Evolutionary conservation across 2,888 invertebrate genomes (phyloP).

Genomic region (Laspeyria flexula): DNA sequence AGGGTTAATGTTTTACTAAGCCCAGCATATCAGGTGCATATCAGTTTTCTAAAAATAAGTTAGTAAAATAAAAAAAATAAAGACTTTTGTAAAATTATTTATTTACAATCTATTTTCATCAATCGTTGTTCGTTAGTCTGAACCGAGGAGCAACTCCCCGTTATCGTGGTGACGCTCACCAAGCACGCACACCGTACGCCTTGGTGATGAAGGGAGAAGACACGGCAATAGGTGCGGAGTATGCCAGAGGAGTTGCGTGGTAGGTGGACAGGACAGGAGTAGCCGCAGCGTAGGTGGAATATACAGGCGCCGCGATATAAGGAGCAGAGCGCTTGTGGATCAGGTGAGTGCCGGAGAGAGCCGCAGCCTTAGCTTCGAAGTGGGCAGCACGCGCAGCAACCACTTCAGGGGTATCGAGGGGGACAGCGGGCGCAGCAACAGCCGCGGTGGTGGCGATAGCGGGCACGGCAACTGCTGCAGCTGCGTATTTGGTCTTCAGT

Average conservation of each 20-base stretch:
- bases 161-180: conserved; percentile 66
- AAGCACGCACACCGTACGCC: conserved; percentile 70
- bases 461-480: conserved; percentile 38
- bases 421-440: conserved; percentile 56
- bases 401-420: conserved; percentile 74
- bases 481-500: conserved; percentile 21
- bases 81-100: not conserved
- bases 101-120: conserved; percentile 56
- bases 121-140: conserved; percentile 63
- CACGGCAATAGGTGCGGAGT: conserved; percentile 58
- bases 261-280: conserved; percentile 59
- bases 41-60: no score
- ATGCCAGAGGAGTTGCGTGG: conserved; percentile 54
- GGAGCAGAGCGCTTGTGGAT: conserved; percentile 74
- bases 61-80: not conserved
- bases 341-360: conserved; percentile 62
- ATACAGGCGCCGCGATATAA: conserved; percentile 41
- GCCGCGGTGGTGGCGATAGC: conserved; percentile 46
- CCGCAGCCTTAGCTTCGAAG: conserved; percentile 68
- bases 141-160: conserved; percentile 61
- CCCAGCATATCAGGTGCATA: no score
- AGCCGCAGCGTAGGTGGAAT: conserved; percentile 58
- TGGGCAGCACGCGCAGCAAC: conserved; percentile 74
- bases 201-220: conserved; percentile 62
- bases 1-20: no score